Evolutionary conservation across 2,113 vertebrate genomes (phyloP).

Genomic region (Muntiacus muntjak): DNA sequence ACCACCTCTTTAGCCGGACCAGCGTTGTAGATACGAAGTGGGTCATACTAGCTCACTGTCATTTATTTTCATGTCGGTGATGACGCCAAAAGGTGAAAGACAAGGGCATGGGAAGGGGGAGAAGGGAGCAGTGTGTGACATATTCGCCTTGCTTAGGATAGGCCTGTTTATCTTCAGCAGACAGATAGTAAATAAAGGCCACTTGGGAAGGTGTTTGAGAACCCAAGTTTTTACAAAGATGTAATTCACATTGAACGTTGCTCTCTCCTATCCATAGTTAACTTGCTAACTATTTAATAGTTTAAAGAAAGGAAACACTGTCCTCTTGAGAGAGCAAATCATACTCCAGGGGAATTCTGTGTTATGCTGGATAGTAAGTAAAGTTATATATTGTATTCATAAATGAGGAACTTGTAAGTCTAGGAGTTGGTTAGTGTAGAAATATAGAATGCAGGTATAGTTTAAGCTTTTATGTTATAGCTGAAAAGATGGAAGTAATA

Average conservation of each 20-base stretch:
- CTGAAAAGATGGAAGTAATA: neutral
- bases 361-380: neutral
- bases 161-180: neutral
- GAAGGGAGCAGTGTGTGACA: neutral
- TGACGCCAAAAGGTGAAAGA: neutral
- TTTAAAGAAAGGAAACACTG: neutral
- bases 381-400: neutral
- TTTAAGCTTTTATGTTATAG: neutral
- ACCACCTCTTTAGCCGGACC: neutral
- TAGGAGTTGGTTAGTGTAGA: neutral
- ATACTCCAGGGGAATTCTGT: neutral
- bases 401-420: neutral
- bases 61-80: neutral
- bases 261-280: neutral
- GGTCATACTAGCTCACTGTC: neutral
- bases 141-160: neutral
- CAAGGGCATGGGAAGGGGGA: neutral
- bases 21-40: neutral
- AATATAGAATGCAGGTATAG: neutral
- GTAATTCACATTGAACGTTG: neutral
- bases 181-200: neutral
- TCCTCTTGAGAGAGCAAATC: neutral
- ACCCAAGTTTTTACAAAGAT: neutral
- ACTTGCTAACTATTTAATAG: neutral
- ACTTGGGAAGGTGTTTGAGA: slow-evolving; percentile 17